Evolutionary conservation across 2,888 invertebrate species (phyloP).

Genomic region (Drosophila mayaguana): DNA sequence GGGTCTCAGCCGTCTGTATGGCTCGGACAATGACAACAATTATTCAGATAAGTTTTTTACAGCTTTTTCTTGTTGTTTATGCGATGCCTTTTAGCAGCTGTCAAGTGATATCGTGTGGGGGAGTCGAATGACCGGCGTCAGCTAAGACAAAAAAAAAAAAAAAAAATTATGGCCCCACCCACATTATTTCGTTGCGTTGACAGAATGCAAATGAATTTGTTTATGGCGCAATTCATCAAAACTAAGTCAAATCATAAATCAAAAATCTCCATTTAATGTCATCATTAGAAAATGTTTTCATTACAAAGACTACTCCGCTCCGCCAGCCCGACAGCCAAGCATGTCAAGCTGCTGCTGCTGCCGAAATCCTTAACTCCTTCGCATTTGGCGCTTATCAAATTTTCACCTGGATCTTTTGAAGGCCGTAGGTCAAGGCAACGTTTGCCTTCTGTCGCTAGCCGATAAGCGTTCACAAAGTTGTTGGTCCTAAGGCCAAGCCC

Average conservation of each 20-base stretch:
- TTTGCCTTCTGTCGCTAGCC: constrained; percentile 18
- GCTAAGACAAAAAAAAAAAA: not conserved
- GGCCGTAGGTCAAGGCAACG: constrained; percentile 28
- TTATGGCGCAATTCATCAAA: constrained; percentile 67
- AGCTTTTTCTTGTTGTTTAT: constrained; percentile 49
- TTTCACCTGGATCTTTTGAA: constrained; percentile 14
- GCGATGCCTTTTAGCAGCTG: constrained; percentile 53
- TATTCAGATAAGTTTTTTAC: constrained; percentile 63
- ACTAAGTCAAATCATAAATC: constrained; percentile 57
- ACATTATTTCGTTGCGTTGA: constrained; percentile 17
- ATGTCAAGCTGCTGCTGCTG: not conserved
- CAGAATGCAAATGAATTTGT: constrained; percentile 41
- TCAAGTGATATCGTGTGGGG: constrained; percentile 35
- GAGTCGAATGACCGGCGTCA: constrained; percentile 1
- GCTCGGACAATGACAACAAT: constrained; percentile 63
- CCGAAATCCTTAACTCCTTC: constrained; percentile 18
- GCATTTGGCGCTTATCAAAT: constrained; percentile 29
- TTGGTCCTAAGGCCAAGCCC: constrained; percentile 2
- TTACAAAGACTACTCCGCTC: constrained; percentile 10
- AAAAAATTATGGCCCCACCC: constrained; percentile 24
- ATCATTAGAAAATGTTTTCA: constrained; percentile 37
- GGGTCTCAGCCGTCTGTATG: constrained; percentile 33
- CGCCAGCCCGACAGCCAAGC: not conserved
- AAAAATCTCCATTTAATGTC: constrained; percentile 39
- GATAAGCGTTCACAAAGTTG: constrained; percentile 41